Evolutionary conservation across 2,888 invertebrate genomes (phyloP), one percentile per base, ranked within the genome.

Genomic region (Drosophila acutilabella): DNA sequence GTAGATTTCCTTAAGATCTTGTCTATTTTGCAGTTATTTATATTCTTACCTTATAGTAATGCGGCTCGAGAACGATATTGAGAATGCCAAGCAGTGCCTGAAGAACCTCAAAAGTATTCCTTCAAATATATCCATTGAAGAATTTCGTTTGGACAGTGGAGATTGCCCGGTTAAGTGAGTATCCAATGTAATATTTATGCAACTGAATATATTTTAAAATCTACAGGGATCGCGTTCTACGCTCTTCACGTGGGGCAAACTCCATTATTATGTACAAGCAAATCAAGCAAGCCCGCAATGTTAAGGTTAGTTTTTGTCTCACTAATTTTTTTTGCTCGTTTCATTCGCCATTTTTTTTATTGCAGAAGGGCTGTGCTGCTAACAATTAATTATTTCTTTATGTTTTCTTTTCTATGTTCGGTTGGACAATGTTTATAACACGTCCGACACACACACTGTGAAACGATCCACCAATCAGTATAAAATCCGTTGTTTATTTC

Each of bases 41-140:
- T n/a, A 44, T 0, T 6, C 40, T 14, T 5, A 4, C 23, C 56
- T 67, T 68, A 11, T 36, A 92, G 92, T 92, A 38, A 75, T 71
- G 60, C 81, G 87, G 13, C 72, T 92, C 18, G 92, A 92, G 50
- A 82, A 73, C 4, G 92, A 92, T 26, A 89, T 92, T 66, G 81
- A 89, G 57, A 86, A 75, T 36, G 91, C 91, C 2, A 89, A 88
- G 42, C 68, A 83, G 42, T 85, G 89, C 66, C 70, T 92, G 2
- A 71, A 89, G 26, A 83, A 74, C 56, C 66, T 90, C 0, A 89
- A 84, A 54, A 84, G 42, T 30, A 72, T 81, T 53, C 77, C 88
- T 13, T 82, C 82, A 2, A 71, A 76, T 54, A 56, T 79, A 4
- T 87, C 81, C 0, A 64, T 86, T 13, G 61, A 58, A 8, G 61